phyloP scores from a whole-genome alignment of 1,140 invertebrate genomes.

The Temnothorax nylanderi region DNA sequence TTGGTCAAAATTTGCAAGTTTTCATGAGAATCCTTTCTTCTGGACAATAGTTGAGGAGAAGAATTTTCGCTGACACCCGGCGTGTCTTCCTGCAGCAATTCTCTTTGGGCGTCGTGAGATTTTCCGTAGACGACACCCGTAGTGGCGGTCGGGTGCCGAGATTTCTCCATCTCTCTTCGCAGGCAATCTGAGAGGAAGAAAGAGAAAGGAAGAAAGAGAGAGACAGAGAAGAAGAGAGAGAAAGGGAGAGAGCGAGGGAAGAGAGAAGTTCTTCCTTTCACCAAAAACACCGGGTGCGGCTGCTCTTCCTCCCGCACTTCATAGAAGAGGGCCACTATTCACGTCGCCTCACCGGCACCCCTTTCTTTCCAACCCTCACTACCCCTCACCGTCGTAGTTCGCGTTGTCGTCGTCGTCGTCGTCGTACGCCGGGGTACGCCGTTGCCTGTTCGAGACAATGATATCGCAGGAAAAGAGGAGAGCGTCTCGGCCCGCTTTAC shows the following conservation, averaged over 20 bases:
- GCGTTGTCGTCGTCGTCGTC: slow-evolving; percentile 57
- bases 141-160: slow-evolving; percentile 51
- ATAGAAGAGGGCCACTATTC: slow-evolving; percentile 80
- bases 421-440: slow-evolving; percentile 48
- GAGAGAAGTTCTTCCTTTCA: slow-evolving; percentile 80
- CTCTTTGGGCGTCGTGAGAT: slow-evolving; percentile 71
- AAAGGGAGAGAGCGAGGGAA: neutral
- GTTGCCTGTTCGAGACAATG: slow-evolving; percentile 83
- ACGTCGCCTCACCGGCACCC: slow-evolving; percentile 79
- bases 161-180: slow-evolving; percentile 59
- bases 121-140: slow-evolving; percentile 65
- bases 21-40: neutral
- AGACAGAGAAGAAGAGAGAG: neutral
- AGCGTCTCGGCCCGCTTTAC: slow-evolving; percentile 80
- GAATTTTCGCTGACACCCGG: slow-evolving; percentile 42
- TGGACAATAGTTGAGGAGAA: slow-evolving; percentile 27
- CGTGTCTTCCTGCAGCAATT: slow-evolving; percentile 60
- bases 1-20: neutral
- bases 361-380: slow-evolving; percentile 78
- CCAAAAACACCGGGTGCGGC: slow-evolving; percentile 77
- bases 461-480: slow-evolving; percentile 82
- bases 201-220: slow-evolving; percentile 18
- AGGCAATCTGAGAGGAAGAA: slow-evolving; percentile 51
- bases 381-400: slow-evolving; percentile 19
- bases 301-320: slow-evolving; percentile 68